Conservation (phyloP, 2,113 vertebrate genomes). For the Alaudala cheleensis region DNA sequence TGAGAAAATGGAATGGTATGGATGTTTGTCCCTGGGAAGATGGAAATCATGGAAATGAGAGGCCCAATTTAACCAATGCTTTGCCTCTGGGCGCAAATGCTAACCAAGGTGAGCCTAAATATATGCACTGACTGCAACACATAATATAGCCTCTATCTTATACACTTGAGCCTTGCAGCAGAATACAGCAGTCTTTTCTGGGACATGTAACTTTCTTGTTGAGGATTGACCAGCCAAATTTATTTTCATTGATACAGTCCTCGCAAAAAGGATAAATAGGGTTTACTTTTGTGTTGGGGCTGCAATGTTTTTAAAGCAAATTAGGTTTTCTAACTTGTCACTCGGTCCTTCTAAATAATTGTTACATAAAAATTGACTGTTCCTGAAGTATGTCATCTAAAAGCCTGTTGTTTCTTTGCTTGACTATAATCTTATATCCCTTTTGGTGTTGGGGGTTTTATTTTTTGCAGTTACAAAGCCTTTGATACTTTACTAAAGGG, state of each 20-base stretch:
- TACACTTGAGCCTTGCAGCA: not conserved
- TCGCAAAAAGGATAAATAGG: not conserved
- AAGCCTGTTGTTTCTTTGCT: not conserved
- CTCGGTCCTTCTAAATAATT: not conserved
- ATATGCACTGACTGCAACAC: slow-evolving; percentile 1
- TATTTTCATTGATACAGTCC: not conserved
- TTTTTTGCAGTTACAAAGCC: not conserved
- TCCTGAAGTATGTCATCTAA: not conserved
- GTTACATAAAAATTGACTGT: not conserved
- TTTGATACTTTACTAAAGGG: not conserved
- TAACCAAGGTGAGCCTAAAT: slow-evolving; percentile 86
- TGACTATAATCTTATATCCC: not conserved
- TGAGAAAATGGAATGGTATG: slow-evolving; percentile 91
- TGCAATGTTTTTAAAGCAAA: not conserved
- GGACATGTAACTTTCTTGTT: slow-evolving; percentile 10
- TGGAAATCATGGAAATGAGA: slow-evolving; percentile 93
- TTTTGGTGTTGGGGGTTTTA: not conserved
- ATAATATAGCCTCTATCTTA: slow-evolving; percentile 3
- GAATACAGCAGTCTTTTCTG: not conserved
- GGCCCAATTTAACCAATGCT: slow-evolving; percentile 93
- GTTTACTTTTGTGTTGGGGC: not conserved
- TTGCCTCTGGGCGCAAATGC: slow-evolving; percentile 90
- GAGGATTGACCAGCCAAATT: not conserved
- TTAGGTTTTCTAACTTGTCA: not conserved
- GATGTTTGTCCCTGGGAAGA: slow-evolving; percentile 97